Conservation (phyloP, 2,888 invertebrate genomes). For the Chrysomela aeneicollis region DNA sequence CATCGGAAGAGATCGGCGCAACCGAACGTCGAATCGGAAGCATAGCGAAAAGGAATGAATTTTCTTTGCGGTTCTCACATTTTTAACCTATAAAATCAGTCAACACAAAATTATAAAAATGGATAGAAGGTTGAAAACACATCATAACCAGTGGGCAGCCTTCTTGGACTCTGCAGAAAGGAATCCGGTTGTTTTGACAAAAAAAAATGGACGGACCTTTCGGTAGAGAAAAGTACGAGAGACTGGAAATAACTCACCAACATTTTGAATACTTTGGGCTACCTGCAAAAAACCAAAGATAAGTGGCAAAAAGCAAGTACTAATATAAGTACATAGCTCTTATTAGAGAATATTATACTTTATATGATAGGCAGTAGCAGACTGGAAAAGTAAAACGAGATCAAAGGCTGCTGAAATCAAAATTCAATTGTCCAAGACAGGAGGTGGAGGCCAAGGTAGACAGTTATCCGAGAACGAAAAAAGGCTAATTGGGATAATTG, state of each 20-base stretch:
- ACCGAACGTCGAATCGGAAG: slow-evolving; percentile 2
- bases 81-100: too few species aligned
- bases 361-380: slow-evolving; percentile 17
- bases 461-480: slow-evolving; percentile 9
- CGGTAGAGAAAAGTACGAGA: slow-evolving; percentile 4
- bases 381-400: slow-evolving; percentile 10
- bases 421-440: neutral
- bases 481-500: neutral
- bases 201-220: slow-evolving; percentile 13
- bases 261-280: too few species aligned
- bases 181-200: neutral
- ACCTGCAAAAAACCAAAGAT: slow-evolving; percentile 1
- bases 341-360: too few species aligned
- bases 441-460: neutral
- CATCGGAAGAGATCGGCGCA: slow-evolving; percentile 2
- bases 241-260: slow-evolving; percentile 7
- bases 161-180: slow-evolving; percentile 12
- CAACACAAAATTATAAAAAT: too few species aligned
- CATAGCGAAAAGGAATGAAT: neutral
- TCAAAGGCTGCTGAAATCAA: slow-evolving; percentile 8
- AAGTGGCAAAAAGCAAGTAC: slow-evolving; percentile 13
- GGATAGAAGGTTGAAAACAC: too few species aligned
- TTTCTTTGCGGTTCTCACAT: neutral
- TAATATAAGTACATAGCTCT: too few species aligned
- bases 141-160: neutral